Evolutionary conservation across 2,797 vertebrate species (phyloP).

Genomic region (Ctenosaura bakeri): DNA sequence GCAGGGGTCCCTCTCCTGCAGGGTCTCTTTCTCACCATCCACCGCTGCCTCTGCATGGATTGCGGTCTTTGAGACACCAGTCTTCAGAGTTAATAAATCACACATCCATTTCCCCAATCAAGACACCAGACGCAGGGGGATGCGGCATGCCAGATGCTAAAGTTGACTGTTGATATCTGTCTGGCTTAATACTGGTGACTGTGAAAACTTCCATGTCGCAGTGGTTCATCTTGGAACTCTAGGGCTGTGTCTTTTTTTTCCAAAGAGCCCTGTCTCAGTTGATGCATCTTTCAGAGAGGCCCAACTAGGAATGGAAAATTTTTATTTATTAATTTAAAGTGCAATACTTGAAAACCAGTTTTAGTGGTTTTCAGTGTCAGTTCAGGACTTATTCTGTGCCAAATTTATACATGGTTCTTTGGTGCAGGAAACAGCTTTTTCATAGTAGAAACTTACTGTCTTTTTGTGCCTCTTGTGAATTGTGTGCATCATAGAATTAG

Average conservation of each 20-base stretch:
- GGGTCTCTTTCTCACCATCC: neutral
- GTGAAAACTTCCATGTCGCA: neutral
- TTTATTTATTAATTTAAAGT: too few species aligned
- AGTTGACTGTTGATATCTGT: constrained; percentile 35
- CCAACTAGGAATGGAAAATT: too few species aligned
- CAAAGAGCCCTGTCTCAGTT: neutral
- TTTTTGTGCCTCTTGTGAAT: too few species aligned
- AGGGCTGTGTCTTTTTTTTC: neutral
- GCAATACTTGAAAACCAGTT: too few species aligned
- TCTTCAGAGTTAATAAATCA: neutral
- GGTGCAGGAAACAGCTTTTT: too few species aligned
- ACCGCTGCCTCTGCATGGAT: neutral
- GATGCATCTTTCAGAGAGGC: too few species aligned
- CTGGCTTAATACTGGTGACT: neutral
- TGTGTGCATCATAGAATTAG: too few species aligned
- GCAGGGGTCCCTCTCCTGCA: neutral
- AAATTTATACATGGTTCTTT: too few species aligned
- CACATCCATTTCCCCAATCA: constrained; percentile 8
- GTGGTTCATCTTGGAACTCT: neutral
- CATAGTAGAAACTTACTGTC: too few species aligned
- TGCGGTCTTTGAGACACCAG: neutral
- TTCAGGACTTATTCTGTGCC: too few species aligned
- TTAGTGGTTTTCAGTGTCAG: too few species aligned
- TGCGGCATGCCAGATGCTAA: constrained; percentile 26
- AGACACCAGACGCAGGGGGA: neutral